Evolutionary conservation across 2,113 vertebrate genomes (phyloP), one percentile per base, ranked within the genome.

Genomic region (Desmodus rotundus): DNA sequence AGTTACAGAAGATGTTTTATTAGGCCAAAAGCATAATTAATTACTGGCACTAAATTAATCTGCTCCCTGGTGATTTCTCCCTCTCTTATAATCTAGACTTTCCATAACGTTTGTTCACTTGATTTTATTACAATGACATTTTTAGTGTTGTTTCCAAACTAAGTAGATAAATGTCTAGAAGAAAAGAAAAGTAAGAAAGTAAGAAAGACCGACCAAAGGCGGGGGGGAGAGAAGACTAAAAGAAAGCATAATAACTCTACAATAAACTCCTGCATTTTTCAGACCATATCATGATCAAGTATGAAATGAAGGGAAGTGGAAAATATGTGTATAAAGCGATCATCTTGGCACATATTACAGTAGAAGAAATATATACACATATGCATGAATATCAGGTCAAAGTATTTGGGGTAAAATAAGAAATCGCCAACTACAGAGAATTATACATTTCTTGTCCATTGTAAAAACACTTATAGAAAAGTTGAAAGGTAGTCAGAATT

Each of bases 131-230:
- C 47, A 52, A 2, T 43, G 47, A 52, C 31, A 63, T 91, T 89
- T 11, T 61, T 78, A 45, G 13, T 89, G 13, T 63, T 81, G 3
- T 72, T 72, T 6, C 26, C 3, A 82, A 80, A 73, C 41, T 87
- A 74, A 84, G 15, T 13, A 83, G 28, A 78, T 52, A 52, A 6
- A 54, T n/a, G 61, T 65, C 26, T 68, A 41, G 45, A 63, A 28
- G 3, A n/a, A 5, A 8, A 26, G 16, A 65, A 13, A 36, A 26
- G 0, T 13, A 16, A 41, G 2, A 2, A 17, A 38, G 19, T 1
- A 19, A 19, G 3, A 12, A 58, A 72, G 11, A 7, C n/a, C n/a
- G n/a, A n/a, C n/a, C n/a, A n/a, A n/a, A n/a, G n/a, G n/a, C n/a
- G n/a, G n/a, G n/a, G n/a, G 26, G 43, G 16, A 43, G 20, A 43